A percentile compares a stretch with the other conserved stretches of the same genome.
These are phyloP conservation scores for Cryptus viduatorius DNA, from an alignment of 2,888 invertebrate species.

Conservation along the genomic window DNA sequence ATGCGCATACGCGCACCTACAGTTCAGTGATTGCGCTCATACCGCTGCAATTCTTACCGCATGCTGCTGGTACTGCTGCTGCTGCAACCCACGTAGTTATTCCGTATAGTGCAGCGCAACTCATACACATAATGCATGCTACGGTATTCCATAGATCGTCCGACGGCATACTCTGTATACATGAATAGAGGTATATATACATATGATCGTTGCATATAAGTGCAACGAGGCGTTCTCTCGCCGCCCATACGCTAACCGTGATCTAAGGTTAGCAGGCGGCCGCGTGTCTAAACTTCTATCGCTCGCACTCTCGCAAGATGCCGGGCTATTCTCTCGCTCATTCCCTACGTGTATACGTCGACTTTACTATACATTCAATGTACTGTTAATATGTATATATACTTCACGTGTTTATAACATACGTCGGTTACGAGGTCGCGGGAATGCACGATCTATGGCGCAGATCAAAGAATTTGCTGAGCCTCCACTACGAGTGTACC, in stretches of 20 bases:
- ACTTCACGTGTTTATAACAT: slow-evolving; percentile 27
- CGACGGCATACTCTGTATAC: background rate
- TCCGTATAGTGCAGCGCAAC: slow-evolving; percentile 13
- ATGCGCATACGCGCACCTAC: slow-evolving; percentile 17
- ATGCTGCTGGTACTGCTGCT: slow-evolving; percentile 16
- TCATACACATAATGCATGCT: slow-evolving; percentile 1
- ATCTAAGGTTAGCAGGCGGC: slow-evolving; percentile 59
- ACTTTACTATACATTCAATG: slow-evolving; percentile 12
- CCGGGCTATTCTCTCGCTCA: slow-evolving; percentile 1
- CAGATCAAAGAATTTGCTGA: slow-evolving; percentile 61
- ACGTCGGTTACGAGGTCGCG: slow-evolving; percentile 63
- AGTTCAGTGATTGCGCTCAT: slow-evolving; percentile 49
- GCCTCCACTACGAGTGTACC: slow-evolving; percentile 13
- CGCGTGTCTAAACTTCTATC: slow-evolving; percentile 46
- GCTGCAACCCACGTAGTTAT: slow-evolving; percentile 39
- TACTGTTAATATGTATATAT: slow-evolving; percentile 10
- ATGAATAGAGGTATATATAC: background rate
- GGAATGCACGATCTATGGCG: slow-evolving; percentile 64
- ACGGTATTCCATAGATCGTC: slow-evolving; percentile 30
- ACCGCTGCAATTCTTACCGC: slow-evolving; percentile 35
- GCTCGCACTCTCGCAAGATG: background rate
- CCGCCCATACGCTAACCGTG: slow-evolving; percentile 41
- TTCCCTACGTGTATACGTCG: background rate
- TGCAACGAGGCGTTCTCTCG: slow-evolving; percentile 52
- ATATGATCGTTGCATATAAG: slow-evolving; percentile 24